A percentile compares a stretch with the other conserved stretches of the same genome.
Evolutionary conservation across 2,113 vertebrate species (phyloP).

Genomic region (Pseudorhombus dupliciocellatus): DNA sequence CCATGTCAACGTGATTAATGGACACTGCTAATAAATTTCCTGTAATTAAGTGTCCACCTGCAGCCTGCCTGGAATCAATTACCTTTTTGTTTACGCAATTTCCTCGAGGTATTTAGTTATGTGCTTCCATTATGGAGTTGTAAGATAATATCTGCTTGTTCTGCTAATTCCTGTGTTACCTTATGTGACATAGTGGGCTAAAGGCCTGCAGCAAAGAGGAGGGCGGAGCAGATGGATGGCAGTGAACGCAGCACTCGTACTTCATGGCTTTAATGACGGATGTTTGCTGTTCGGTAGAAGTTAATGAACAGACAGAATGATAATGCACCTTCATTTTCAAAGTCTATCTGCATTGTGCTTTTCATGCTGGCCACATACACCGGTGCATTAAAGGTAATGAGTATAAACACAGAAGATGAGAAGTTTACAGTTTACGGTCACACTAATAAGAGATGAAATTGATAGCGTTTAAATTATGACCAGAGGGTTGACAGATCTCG

Average conservation of each 20-base stretch:
- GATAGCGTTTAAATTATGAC: constrained; percentile 23
- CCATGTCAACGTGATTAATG: constrained; percentile 94
- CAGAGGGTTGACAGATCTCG: constrained; percentile 8
- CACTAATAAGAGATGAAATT: constrained; percentile 19
- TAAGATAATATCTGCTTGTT: constrained; percentile 76
- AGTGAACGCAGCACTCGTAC: constrained; percentile 10
- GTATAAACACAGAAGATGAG: not conserved
- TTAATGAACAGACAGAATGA: constrained; percentile 20
- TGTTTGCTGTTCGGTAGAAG: constrained; percentile 20
- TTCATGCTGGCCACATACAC: not conserved
- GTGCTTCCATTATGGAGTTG: constrained; percentile 70
- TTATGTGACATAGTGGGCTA: constrained; percentile 44
- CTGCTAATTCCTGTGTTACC: constrained; percentile 64
- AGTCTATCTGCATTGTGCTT: not conserved
- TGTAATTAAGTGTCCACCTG: constrained; percentile 96
- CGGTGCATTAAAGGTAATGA: not conserved
- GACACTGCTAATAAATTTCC: constrained; percentile 94
- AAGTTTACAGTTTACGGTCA: not conserved
- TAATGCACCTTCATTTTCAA: constrained; percentile 1
- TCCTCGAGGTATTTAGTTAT: constrained; percentile 73
- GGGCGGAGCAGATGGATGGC: constrained; percentile 43
- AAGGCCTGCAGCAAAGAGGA: constrained; percentile 44
- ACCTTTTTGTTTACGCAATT: constrained; percentile 85
- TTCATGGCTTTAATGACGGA: constrained; percentile 23
- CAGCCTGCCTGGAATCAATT: constrained; percentile 97